Conservation (phyloP, 1,140 invertebrate species). For the Notospermus geniculatus region DNA sequence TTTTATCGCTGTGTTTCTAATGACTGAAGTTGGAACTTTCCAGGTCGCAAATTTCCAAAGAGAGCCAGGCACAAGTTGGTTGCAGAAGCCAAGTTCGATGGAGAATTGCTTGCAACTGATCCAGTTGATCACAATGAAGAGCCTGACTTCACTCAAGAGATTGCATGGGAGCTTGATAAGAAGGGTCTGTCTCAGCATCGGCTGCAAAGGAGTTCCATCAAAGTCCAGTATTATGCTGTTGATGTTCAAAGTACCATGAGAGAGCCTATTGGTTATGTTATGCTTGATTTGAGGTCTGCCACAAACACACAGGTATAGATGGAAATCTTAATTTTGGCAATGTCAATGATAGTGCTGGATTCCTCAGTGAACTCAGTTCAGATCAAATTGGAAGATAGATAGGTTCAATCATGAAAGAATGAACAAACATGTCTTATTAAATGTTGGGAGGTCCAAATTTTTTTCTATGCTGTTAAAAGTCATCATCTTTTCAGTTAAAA, state of each 20-base stretch:
- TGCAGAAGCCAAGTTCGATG: constrained; percentile 59
- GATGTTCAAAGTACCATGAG: constrained; percentile 45
- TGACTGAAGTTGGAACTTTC: background rate
- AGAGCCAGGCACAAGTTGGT: constrained; percentile 49
- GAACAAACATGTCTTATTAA: too few species aligned
- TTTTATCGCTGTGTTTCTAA: background rate
- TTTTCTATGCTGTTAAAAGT: too few species aligned
- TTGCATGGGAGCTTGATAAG: constrained; percentile 60
- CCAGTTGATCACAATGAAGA: constrained; percentile 53
- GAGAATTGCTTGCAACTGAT: constrained; percentile 58
- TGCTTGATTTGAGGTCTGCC: constrained; percentile 57
- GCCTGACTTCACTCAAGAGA: constrained; percentile 58
- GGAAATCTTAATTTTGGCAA: background rate
- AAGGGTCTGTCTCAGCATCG: constrained; percentile 57
- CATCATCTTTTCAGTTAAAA: too few species aligned
- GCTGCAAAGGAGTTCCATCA: constrained; percentile 57
- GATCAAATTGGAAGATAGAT: too few species aligned
- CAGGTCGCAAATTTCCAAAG: constrained; percentile 56
- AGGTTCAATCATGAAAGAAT: too few species aligned
- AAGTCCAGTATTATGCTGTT: constrained; percentile 56
- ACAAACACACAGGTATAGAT: constrained; percentile 40
- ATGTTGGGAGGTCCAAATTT: too few species aligned
- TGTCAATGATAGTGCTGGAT: too few species aligned
- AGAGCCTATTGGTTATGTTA: constrained; percentile 58
- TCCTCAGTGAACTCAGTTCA: too few species aligned